phyloP scores from a whole-genome alignment of 2,888 invertebrate genomes.

The Camptogramma bilineatum region DNA sequence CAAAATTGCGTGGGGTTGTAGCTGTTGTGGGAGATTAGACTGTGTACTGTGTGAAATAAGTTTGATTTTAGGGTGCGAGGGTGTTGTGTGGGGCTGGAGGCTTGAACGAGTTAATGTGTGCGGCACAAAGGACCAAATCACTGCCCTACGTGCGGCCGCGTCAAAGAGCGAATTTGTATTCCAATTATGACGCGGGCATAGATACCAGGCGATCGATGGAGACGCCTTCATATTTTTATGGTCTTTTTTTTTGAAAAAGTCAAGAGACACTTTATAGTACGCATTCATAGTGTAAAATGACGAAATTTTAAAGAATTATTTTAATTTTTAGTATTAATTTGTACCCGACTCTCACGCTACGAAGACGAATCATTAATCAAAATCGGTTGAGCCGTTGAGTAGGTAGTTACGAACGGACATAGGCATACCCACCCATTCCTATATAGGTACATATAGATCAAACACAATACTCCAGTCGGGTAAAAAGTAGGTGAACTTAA shows the following conservation, averaged over 20 bases:
- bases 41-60: conserved; percentile 49
- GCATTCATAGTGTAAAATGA: too few species aligned
- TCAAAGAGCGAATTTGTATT: conserved; percentile 84
- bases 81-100: conserved; percentile 65
- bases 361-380: too few species aligned
- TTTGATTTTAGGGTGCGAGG: conserved; percentile 53
- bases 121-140: conserved; percentile 84
- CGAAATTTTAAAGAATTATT: too few species aligned
- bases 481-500: too few species aligned
- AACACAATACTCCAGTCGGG: too few species aligned
- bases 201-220: conserved; percentile 57
- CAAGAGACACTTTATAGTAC: too few species aligned
- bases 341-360: too few species aligned
- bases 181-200: conserved; percentile 78
- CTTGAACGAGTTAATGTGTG: conserved; percentile 84
- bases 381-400: too few species aligned
- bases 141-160: conserved; percentile 76
- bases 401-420: too few species aligned
- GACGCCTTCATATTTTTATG: conserved; percentile 45
- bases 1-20: conserved; percentile 37
- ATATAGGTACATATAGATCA: too few species aligned
- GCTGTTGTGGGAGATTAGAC: conserved; percentile 33
- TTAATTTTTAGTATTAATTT: too few species aligned
- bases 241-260: not conserved
- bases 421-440: too few species aligned